phyloP scores from a whole-genome alignment of 2,888 invertebrate genomes.

The Macroteleia sp. region DNA sequence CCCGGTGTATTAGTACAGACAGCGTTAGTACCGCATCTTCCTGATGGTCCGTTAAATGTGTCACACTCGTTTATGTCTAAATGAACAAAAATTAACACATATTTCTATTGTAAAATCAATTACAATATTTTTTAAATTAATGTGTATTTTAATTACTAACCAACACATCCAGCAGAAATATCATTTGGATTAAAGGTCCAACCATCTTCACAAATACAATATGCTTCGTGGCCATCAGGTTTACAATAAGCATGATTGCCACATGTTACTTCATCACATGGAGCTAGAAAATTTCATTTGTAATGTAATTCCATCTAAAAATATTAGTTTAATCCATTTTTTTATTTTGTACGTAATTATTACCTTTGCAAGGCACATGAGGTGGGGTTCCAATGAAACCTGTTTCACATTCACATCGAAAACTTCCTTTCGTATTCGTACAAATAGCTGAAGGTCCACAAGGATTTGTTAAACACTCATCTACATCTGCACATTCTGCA shows the following conservation, averaged over 20 bases:
- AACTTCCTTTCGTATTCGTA: slow-evolving; percentile 91
- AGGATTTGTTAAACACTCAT: slow-evolving; percentile 89
- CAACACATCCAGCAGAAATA: slow-evolving; percentile 94
- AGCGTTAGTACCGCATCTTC: slow-evolving; percentile 93
- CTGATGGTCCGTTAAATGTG: slow-evolving; percentile 89
- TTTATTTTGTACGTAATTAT: not conserved
- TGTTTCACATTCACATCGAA: slow-evolving; percentile 91
- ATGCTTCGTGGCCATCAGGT: slow-evolving; percentile 94
- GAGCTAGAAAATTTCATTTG: slow-evolving; percentile 85
- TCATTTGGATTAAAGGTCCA: slow-evolving; percentile 96
- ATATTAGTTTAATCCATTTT: too few relatives aligned
- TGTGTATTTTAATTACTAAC: too few relatives aligned
- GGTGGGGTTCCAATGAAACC: slow-evolving; percentile 94
- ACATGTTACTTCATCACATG: slow-evolving; percentile 96
- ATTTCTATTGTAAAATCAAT: too few relatives aligned
- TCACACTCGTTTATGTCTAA: slow-evolving; percentile 96
- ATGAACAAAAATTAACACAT: not conserved
- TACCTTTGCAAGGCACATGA: slow-evolving; percentile 89
- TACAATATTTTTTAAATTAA: too few relatives aligned
- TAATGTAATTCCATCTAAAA: too few relatives aligned
- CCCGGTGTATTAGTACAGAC: slow-evolving; percentile 92
- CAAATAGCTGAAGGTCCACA: slow-evolving; percentile 93
- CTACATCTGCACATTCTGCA: slow-evolving; percentile 91
- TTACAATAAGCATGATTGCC: slow-evolving; percentile 95
- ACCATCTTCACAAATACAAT: slow-evolving; percentile 96